Base-by-base conservation (phyloP, 2,113 vertebrate genomes). In the Hucho hucho region DNA sequence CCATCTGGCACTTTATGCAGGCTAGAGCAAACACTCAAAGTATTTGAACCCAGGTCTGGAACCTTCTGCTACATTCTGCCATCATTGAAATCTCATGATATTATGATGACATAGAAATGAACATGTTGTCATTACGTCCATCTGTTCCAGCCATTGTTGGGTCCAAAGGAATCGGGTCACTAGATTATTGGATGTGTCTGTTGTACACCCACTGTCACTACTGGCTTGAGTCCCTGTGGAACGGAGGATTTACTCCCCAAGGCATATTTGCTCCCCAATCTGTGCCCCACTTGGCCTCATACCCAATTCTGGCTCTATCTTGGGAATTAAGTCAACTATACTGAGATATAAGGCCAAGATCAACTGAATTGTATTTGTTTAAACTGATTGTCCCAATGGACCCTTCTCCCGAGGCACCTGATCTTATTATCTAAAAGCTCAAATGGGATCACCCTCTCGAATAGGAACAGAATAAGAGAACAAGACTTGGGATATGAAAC, bases 171-270 rank as follows among this genome's bases (percentile, higher is more conserved):
- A 58, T 70, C 16, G 70, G 6, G 73, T 14, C 59, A 18, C 43
- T 64, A 37, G 25, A 68, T 65, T 47, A 74, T 37, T 76, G 25
- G 72, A 22, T n/a, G 59, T 28, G 59, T 29, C 46, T 66, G 53
- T 47, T 16, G n/a, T 64, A 67, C 69, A n/a, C 77, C 67, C 59
- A 64, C 37, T 43, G 46, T 53, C 14, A 14, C 32, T 46, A 68
- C 69, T 65, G 28, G 64, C 67, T 67, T 20, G 3, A 3, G 37
- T 67, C 24, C 58, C 70, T 7, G 29, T 49, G 67, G 71, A 63
- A 72, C 47, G 47, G 22, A 7, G 75, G 75, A 79, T 65, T 77
- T 59, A 77, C 75, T 87, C 83, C 82, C 81, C 46, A 72, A 85
- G 49, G 79, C 69, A 68, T 64, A 65, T n/a, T 29, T 81, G 78